Evolutionary conservation across 2,113 vertebrate species (phyloP).

Genomic region (Oxyura jamaicensis): DNA sequence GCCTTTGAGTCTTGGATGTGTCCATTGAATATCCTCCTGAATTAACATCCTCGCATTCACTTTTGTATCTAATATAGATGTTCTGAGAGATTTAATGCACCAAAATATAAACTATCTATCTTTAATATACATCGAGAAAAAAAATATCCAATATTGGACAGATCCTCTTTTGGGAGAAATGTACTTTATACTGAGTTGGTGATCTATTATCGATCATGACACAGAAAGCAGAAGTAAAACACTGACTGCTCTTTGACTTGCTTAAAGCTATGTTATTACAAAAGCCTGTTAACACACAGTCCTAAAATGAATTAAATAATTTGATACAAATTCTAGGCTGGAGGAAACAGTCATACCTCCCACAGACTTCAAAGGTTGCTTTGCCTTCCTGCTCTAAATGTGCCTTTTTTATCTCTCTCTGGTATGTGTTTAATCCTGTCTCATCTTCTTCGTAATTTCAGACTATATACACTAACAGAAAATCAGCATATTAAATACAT

Average conservation of each 20-base stretch:
- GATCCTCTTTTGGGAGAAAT: background rate
- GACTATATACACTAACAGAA: background rate
- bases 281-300: background rate
- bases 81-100: background rate
- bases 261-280: background rate
- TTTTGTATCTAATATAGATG: background rate
- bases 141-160: background rate
- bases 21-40: background rate
- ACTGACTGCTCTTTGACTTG: background rate
- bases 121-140: background rate
- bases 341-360: conserved; percentile 26
- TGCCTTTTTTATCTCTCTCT: conserved; percentile 39
- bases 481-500: conserved; percentile 8
- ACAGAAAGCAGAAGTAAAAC: background rate
- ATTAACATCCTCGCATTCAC: background rate
- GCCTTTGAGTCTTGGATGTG: background rate
- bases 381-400: background rate
- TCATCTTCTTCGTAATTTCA: background rate
- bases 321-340: conserved; percentile 34
- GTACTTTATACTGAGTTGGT: background rate
- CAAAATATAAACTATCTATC: conserved; percentile 3
- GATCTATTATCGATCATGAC: conserved; percentile 31
- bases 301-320: conserved; percentile 8
- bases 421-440: conserved; percentile 14
- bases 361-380: conserved; percentile 51